Conservation (phyloP, 2,797 vertebrate genomes). For the Numenius phaeopus region DNA sequence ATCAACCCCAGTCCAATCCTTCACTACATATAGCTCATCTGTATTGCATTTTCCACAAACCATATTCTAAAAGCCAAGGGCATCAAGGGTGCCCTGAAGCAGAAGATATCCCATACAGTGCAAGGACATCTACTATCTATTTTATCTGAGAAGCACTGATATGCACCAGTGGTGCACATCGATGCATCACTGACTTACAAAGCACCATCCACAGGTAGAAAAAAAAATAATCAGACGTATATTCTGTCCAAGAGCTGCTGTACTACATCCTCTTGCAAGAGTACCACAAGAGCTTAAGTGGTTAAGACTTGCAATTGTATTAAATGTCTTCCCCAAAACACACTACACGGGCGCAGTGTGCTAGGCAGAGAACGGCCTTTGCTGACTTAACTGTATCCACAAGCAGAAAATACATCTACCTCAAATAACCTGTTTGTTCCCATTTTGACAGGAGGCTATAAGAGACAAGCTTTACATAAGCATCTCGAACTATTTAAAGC, state of each 20-base stretch:
- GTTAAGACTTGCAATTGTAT: not conserved
- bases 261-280: not conserved
- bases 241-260: not conserved
- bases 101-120: fast-evolving
- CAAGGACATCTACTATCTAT: not conserved
- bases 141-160: not conserved
- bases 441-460: not conserved
- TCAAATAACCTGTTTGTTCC: constrained; percentile 32
- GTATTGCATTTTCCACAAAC: not conserved
- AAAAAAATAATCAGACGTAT: not conserved
- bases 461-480: constrained; percentile 36
- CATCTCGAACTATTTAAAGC: constrained; percentile 47
- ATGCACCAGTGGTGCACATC: not conserved
- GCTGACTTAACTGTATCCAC: not conserved
- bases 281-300: not conserved
- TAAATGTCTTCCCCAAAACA: not conserved
- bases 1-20: not conserved
- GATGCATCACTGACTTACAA: not conserved
- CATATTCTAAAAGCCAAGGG: not conserved
- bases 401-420: not conserved
- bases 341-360: fast-evolving
- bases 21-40: not conserved
- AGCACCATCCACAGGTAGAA: not conserved
- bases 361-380: not conserved
- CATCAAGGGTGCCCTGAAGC: not conserved